phyloP scores from a whole-genome alignment of 2,888 invertebrate species.

The Ophion ellenae region DNA sequence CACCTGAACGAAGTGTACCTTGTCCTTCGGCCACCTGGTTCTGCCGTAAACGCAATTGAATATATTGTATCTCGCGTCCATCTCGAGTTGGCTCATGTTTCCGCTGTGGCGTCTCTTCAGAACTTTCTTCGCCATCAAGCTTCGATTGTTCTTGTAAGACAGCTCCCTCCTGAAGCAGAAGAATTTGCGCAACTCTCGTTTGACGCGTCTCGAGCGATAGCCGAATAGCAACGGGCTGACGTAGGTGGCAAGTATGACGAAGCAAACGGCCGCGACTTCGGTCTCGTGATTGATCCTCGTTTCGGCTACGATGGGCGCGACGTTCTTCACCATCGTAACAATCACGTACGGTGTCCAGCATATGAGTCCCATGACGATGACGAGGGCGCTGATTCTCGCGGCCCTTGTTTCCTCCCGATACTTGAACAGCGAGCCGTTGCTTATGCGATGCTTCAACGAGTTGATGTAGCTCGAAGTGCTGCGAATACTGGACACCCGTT shows the following conservation, averaged over 20 bases:
- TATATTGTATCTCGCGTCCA: conserved; percentile 79
- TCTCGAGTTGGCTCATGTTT: conserved; percentile 73
- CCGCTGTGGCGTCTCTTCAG: conserved; percentile 80
- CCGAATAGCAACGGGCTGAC: conserved; percentile 91
- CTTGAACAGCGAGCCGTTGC: conserved; percentile 92
- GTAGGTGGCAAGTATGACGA: conserved; percentile 87
- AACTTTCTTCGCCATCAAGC: conserved; percentile 84
- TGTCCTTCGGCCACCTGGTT: conserved; percentile 80
- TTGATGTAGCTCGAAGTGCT: conserved; percentile 88
- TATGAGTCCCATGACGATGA: conserved; percentile 88
- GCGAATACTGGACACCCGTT: conserved; percentile 82
- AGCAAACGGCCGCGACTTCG: conserved; percentile 77
- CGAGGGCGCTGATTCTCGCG: conserved; percentile 92
- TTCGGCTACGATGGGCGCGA: conserved; percentile 66
- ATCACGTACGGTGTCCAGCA: conserved; percentile 86
- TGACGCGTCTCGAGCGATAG: conserved; percentile 89
- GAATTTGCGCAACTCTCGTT: conserved; percentile 85
- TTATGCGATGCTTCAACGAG: conserved; percentile 91
- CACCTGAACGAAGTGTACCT: conserved; percentile 85
- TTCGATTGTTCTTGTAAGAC: conserved; percentile 82
- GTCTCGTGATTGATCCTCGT: conserved; percentile 68
- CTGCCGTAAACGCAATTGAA: conserved; percentile 81
- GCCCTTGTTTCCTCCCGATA: conserved; percentile 95
- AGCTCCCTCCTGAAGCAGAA: conserved; percentile 83
- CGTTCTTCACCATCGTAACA: conserved; percentile 84